These are phyloP conservation scores for Carlito syrichta DNA, from an alignment of 2,113 vertebrate genomes.

Conservation along the genomic window DNA sequence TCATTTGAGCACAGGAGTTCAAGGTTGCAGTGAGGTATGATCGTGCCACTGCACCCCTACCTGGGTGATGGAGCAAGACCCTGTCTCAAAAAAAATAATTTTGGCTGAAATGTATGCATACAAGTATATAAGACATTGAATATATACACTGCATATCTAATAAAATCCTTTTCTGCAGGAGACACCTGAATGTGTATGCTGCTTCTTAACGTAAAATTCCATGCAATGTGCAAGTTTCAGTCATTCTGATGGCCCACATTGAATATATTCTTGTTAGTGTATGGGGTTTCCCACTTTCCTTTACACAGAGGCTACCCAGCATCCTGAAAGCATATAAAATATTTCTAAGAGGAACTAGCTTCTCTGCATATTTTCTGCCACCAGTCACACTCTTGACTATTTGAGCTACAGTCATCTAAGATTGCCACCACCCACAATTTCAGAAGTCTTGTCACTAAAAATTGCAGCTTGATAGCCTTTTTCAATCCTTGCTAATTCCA, in stretches of 20 bases:
- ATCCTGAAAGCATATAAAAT: not conserved
- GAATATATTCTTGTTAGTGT: not conserved
- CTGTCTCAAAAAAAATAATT: too few species aligned
- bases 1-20: too few species aligned
- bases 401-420: not conserved
- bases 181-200: not conserved
- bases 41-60: too few species aligned
- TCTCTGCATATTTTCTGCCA: not conserved
- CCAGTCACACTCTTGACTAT: not conserved
- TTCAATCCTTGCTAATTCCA: not conserved
- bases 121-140: not conserved
- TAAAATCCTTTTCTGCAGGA: not conserved
- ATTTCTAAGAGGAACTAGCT: not conserved
- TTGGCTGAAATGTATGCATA: not conserved
- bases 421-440: not conserved
- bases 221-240: not conserved
- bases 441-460: not conserved
- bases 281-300: not conserved
- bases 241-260: not conserved
- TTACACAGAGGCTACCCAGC: not conserved
- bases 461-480: not conserved
- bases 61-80: too few species aligned
- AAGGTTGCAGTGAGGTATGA: too few species aligned
- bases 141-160: not conserved
- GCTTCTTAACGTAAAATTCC: not conserved